Evolutionary conservation across 2,797 vertebrate genomes (phyloP).

Genomic region (Toxotes lorentzi): DNA sequence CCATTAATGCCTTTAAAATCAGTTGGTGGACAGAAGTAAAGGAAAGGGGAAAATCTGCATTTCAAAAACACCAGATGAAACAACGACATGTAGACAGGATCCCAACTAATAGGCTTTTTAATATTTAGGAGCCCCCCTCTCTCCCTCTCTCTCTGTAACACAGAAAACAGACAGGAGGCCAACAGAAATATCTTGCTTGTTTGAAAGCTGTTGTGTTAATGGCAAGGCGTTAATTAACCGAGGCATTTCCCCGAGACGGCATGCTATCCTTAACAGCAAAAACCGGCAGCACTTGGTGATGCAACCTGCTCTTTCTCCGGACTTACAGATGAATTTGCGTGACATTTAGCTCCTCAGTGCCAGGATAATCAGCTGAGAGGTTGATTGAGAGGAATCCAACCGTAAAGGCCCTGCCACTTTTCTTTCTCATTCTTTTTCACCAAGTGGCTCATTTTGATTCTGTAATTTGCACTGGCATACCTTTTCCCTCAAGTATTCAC

Average conservation of each 20-base stretch:
- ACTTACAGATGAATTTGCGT: conserved; percentile 72
- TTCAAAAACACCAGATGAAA: conserved; percentile 82
- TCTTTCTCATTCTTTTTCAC: conserved; percentile 52
- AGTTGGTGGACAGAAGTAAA: conserved; percentile 77
- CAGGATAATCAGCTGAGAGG: conserved; percentile 73
- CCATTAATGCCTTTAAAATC: conserved; percentile 76
- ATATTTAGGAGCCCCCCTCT: conserved; percentile 75
- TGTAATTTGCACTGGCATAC: conserved; percentile 64
- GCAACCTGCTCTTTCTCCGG: conserved; percentile 69
- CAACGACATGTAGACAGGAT: conserved; percentile 74
- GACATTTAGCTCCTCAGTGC: conserved; percentile 72
- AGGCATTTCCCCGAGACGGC: conserved; percentile 87
- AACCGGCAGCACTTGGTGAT: conserved; percentile 58
- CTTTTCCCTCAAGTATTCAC: conserved; percentile 66
- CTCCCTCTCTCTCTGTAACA: conserved; percentile 43
- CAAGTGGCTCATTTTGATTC: conserved; percentile 68
- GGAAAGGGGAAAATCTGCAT: conserved; percentile 80
- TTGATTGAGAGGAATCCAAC: conserved; percentile 73
- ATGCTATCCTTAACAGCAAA: conserved; percentile 75
- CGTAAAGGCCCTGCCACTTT: conserved; percentile 57
- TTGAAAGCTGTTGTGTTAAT: conserved; percentile 85
- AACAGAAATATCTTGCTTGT: conserved; percentile 83
- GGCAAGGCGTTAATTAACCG: conserved; percentile 88
- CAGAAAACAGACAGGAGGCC: conserved; percentile 71
- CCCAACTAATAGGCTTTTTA: conserved; percentile 81